Evolutionary conservation across 2,888 invertebrate genomes (phyloP), one percentile per base, ranked within the genome.

Genomic region (Cheilosia vulpina): DNA sequence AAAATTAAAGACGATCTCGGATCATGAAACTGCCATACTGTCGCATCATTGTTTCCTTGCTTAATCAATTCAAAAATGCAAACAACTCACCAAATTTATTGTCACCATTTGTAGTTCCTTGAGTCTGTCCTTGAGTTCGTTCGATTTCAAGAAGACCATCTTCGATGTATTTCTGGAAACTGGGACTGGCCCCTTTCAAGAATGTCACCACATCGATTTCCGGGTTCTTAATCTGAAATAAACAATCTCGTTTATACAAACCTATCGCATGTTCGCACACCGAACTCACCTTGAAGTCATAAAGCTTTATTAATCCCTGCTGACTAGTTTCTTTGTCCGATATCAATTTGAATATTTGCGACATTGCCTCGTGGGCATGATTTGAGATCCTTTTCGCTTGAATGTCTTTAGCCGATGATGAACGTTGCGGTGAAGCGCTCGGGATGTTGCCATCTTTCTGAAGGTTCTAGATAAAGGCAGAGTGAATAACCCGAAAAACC

Each of bases 321-420:
- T 94, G 94, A 3, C 96, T 96, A 84, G 96, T 96, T 87, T 97
- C 96, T 92, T 97, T 97, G 58, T 95, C 96, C 47, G 98, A 98
- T 89, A 98, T 98, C 89, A 98, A 95, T 92, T 96, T 97, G 89
- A 98, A 96, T 89, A 98, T 98, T 89, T 96, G 96, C 0, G 97
- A 96, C 79, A 98, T 93, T 88, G 96, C 95, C 87, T 97, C 97
- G 90, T 98, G 97, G n/a, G 96, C 95, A 19, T 95, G 94, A 89
- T 97, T 95, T 4, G 96, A 96, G 79, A 97, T 93, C 0, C 95
- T 93, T 91, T 94, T 93, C 55, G 93, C 92, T 84, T 93, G 90
- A 19, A 90, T 78, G 90, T 92, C 89, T 91, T 92, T 91, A 88
- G 92, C 88, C 27, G 89, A 88, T 38, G 87, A 82, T 27, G 90